These are phyloP conservation scores for Lynx canadensis DNA, from an alignment of 2,113 vertebrate species.

Conservation along the genomic window DNA sequence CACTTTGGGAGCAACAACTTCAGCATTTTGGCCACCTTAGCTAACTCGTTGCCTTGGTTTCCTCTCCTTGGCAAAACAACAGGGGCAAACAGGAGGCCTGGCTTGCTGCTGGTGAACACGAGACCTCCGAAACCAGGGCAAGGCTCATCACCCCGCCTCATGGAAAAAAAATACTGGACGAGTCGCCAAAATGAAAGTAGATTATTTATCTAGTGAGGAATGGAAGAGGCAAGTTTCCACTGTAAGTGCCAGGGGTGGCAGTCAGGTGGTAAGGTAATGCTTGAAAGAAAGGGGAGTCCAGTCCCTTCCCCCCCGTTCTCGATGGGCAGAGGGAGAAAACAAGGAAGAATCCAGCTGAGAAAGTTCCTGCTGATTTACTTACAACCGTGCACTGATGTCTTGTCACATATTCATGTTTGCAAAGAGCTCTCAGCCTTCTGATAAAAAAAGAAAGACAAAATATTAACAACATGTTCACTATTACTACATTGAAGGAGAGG, in stretches of 20 bases:
- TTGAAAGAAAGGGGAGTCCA: background rate
- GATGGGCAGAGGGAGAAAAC: background rate
- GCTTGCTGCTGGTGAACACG: background rate
- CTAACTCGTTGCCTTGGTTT: background rate
- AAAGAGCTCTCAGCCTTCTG: background rate
- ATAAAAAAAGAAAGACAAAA: background rate
- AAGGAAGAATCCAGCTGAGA: background rate
- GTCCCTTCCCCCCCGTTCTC: no score
- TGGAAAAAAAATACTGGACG: background rate
- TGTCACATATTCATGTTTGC: background rate
- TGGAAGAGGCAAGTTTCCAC: constrained; percentile 54
- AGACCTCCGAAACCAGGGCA: constrained; percentile 64
- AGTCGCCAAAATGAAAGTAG: constrained; percentile 27
- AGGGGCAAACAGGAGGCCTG: background rate
- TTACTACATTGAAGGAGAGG: background rate
- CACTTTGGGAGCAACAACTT: background rate
- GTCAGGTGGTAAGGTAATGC: background rate
- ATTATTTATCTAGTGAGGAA: background rate
- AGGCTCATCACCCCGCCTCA: background rate
- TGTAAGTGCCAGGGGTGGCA: background rate
- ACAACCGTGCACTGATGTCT: background rate
- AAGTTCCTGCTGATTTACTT: background rate
- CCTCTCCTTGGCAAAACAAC: background rate
- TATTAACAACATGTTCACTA: rapidly evolving
- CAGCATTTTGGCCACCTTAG: background rate